Base-by-base conservation (phyloP, 2,113 vertebrate species). In the Takifugu flavidus region DNA sequence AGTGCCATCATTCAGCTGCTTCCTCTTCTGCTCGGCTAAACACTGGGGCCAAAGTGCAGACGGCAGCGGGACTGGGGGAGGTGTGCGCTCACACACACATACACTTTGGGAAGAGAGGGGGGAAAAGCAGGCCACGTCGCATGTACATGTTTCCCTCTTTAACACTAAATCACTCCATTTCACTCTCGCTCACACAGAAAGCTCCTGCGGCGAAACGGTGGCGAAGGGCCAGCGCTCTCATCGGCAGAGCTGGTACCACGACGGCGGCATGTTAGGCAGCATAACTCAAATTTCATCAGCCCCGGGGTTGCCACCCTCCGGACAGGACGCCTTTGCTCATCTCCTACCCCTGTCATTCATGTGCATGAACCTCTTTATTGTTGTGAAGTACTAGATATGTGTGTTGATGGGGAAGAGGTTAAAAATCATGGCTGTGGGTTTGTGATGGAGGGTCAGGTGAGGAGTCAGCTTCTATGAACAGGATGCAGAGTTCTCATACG, bases 221-320 rank as follows among this genome's bases (percentile, higher is more conserved):
- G 75, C 77, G 46, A 31, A 0, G 13, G 47, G 74, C 82, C 83
- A 82, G 75, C 53, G 25, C 45, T 49, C 58, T 85, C 65, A 78
- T 85, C 78, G 79, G 73, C 56, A 53, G 71, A 77, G 77, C 69
- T 62, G 73, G 71, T 74, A 67, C 76, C 70, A 78, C 73, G 68
- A 76, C 75, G 70, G 71, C 62, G 78, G 79, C 82, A 83, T 56
- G 74, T 89, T 82, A 79, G 69, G 53, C 75, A 78, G 62, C 67
- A 68, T 75, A 81, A 79, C 73, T 77, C 64, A 87, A 84, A 89
- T 78, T 74, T 75, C 62, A 88, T 88, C 85, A 88, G 87, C 83
- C 80, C 57, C 0, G 26, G 59, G 83, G 86, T 87, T 76, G 82
- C 77, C 72, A 78, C 75, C 66, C 70, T 74, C 58, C 15, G 14